Base-by-base conservation (phyloP, 1,140 invertebrate genomes). In the Drosophila lacertosa region DNA sequence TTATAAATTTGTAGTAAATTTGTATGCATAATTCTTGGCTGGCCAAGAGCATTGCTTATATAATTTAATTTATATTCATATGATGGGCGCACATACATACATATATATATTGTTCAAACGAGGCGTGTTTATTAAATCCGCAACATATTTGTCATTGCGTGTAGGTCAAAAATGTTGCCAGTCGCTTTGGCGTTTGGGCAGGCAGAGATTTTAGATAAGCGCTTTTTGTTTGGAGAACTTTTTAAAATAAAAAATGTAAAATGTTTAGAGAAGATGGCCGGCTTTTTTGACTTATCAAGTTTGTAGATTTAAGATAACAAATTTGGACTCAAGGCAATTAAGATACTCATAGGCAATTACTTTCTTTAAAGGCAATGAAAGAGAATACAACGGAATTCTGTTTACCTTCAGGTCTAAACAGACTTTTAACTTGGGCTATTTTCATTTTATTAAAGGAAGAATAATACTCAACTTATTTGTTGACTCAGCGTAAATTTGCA, bases 111-210 rank as follows among this genome's bases (percentile, higher is more conserved):
- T 53, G 40, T 26, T 54, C 26, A 58, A 39, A 7, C 9, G 7
- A 35, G 18, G 13, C 39, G 37, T 63, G 53, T 64, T 64, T 55
- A 64, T 55, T 45, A 29, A 55, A 55, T 47, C 5, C 11, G 70
- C 70, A 74, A 69, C 48, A 72, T 68, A 39, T 74, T 74, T 74
- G 70, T 63, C 70, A 69, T 74, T 69, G 65, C 51, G 42, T 62
- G 44, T 55, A 74, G 65, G 70, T 69, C 65, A 74, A 69, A 74
- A 45, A 55, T 74, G 51, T 69, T 50, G 62, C 67, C 40, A 48
- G 4, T 24, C 39, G 11, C 22, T 4, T 4, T 7, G 33, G 33
- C 2, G 18, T 26, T 15, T 26, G 10, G 0, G 5, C 1, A 7
- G 9, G n/a, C n/a, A 20, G 20, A 4, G 29, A 1, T 44, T 47